Conservation (phyloP, 2,113 vertebrate species). For the Brachirus orientalis region DNA sequence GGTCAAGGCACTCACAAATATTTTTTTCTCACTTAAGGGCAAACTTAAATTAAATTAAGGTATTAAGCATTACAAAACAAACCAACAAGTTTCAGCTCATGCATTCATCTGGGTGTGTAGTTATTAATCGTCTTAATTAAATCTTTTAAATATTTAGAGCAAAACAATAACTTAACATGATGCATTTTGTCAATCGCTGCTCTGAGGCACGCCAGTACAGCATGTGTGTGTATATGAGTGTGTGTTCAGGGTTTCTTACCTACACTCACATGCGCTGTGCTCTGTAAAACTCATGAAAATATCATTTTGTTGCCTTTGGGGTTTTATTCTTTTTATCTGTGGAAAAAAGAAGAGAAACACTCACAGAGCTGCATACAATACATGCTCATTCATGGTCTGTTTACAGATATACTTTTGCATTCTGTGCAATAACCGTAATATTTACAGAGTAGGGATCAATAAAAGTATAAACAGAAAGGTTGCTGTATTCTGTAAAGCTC, state of each 20-base stretch:
- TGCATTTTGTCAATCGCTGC: constrained; percentile 21
- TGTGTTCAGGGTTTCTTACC: constrained; percentile 84
- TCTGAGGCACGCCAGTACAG: constrained; percentile 2
- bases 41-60: too few species aligned
- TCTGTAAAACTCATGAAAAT: constrained; percentile 95
- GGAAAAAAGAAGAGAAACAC: constrained; percentile 29
- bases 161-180: too few species aligned
- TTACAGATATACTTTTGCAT: background rate
- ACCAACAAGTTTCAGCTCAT: too few species aligned
- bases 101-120: background rate
- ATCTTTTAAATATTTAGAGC: constrained; percentile 31
- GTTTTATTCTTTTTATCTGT: constrained; percentile 95
- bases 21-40: too few species aligned
- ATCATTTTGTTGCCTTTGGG: constrained; percentile 87
- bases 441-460: background rate
- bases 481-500: too few species aligned
- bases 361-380: background rate
- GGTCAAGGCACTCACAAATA: too few species aligned
- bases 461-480: background rate
- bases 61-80: too few species aligned
- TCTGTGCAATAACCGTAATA: background rate
- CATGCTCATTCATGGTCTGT: too few species aligned
- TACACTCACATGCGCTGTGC: constrained; percentile 97
- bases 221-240: constrained; percentile 15
- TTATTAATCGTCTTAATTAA: constrained; percentile 18